phyloP scores from a whole-genome alignment of 92 coral and sea anemone species.

The Parazoanthus darwini region DNA sequence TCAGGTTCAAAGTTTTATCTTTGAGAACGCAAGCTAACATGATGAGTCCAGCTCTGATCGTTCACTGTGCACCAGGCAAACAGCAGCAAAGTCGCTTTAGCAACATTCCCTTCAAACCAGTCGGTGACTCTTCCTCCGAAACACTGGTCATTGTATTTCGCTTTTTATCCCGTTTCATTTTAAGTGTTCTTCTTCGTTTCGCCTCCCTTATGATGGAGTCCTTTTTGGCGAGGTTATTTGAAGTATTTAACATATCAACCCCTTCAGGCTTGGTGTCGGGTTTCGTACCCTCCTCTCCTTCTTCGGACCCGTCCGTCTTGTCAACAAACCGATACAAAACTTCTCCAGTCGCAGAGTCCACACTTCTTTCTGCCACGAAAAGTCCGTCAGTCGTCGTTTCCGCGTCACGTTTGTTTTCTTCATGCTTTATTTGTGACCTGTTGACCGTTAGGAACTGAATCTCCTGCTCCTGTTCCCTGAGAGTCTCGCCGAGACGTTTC shows the following conservation, averaged over 20 bases:
- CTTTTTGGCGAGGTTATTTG: conserved; percentile 67
- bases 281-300: conserved; percentile 4
- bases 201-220: conserved; percentile 81
- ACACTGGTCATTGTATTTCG: not conserved
- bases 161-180: conserved; percentile 60
- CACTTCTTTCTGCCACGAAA: conserved; percentile 67
- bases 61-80: conserved; percentile 7
- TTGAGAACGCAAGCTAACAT: not conserved
- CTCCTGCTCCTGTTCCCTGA: conserved; percentile 92
- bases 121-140: conserved; percentile 25
- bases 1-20: not conserved
- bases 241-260: conserved; percentile 63
- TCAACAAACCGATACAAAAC: conserved; percentile 12
- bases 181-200: conserved; percentile 72
- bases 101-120: not conserved
- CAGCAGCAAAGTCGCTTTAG: conserved; percentile 36
- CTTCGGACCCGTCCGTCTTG: conserved; percentile 40
- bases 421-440: conserved; percentile 39
- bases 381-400: conserved; percentile 71
- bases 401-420: conserved; percentile 58
- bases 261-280: conserved; percentile 59
- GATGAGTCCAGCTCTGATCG: not conserved
- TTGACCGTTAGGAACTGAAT: conserved; percentile 74
- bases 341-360: conserved; percentile 55
- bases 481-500: conserved; percentile 81